These are phyloP conservation scores for Nemotelus nigrinus DNA, from an alignment of 2,888 invertebrate genomes.

Conservation along the genomic window DNA sequence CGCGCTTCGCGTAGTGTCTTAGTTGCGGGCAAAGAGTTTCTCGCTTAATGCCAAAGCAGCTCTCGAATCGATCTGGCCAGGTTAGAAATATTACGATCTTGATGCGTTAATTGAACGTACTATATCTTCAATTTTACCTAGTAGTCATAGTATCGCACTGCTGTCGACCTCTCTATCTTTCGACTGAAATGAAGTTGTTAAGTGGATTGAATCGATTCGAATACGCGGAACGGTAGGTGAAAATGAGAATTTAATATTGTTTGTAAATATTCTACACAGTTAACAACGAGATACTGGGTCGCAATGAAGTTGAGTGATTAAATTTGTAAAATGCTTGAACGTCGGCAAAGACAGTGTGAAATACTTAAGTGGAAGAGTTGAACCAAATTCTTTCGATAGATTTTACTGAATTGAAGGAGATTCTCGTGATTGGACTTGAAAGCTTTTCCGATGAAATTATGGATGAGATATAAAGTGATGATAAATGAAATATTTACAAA, in stretches of 20 bases:
- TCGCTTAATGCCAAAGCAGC: neutral
- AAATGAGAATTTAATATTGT: slow-evolving; percentile 41
- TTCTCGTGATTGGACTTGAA: slow-evolving; percentile 4
- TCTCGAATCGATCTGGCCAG: neutral
- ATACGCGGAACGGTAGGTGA: slow-evolving; percentile 14
- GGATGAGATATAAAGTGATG: neutral
- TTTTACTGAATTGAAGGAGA: neutral
- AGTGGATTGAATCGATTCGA: slow-evolving; percentile 35
- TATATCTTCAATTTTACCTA: neutral
- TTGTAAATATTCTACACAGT: slow-evolving; percentile 35
- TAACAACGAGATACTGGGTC: slow-evolving; percentile 15
- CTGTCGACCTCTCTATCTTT: too few relatives aligned
- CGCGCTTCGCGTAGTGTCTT: slow-evolving; percentile 25
- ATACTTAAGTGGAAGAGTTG: too few relatives aligned
- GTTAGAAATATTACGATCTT: neutral
- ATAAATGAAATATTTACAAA: too few relatives aligned
- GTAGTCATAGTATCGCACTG: neutral
- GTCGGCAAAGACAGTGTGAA: neutral
- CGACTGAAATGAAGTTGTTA: slow-evolving; percentile 27
- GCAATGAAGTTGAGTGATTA: slow-evolving; percentile 35
- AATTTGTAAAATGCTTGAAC: slow-evolving; percentile 19
- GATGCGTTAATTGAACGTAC: slow-evolving; percentile 11
- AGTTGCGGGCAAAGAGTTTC: slow-evolving; percentile 19
- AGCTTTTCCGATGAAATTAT: neutral
- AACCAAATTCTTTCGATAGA: too few relatives aligned